Conservation (phyloP, 1,140 invertebrate genomes). For the Parapsyche elsis region DNA sequence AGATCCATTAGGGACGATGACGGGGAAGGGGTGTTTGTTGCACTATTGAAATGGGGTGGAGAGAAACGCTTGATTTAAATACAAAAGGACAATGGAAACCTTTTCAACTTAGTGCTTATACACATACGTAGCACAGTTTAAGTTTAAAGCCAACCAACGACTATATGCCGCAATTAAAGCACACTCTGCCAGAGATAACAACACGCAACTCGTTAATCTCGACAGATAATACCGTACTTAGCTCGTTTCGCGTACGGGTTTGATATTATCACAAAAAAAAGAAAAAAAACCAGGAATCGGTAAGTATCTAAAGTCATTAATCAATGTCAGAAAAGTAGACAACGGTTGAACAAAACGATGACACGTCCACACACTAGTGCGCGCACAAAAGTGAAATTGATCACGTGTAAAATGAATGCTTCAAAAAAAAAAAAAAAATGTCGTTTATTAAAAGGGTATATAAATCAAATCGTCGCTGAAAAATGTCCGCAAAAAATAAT, state of each 20-base stretch:
- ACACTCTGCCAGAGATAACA: background rate
- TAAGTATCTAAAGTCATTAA: background rate
- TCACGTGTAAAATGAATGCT: background rate
- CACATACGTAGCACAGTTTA: background rate
- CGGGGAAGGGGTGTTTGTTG: background rate
- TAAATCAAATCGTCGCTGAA: slow-evolving; percentile 16
- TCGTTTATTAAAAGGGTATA: background rate
- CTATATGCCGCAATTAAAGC: background rate
- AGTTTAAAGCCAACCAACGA: background rate
- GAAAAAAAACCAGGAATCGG: background rate
- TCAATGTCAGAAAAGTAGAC: slow-evolving; percentile 25
- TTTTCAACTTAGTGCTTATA: background rate
- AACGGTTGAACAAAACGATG: slow-evolving; percentile 33
- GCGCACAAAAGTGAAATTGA: slow-evolving; percentile 34
- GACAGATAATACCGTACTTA: background rate
- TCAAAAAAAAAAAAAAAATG: no score
- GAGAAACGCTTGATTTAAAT: slow-evolving; percentile 12
- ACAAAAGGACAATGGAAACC: slow-evolving; percentile 5
- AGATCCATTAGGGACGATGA: slow-evolving; percentile 3
- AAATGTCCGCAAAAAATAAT: background rate
- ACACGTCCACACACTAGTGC: background rate
- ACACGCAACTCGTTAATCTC: slow-evolving; percentile 2
- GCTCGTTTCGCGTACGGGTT: background rate
- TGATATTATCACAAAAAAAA: background rate
- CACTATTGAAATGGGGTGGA: background rate